Base-by-base conservation (phyloP, 1,140 invertebrate species). In the Drosophila nannoptera region DNA sequence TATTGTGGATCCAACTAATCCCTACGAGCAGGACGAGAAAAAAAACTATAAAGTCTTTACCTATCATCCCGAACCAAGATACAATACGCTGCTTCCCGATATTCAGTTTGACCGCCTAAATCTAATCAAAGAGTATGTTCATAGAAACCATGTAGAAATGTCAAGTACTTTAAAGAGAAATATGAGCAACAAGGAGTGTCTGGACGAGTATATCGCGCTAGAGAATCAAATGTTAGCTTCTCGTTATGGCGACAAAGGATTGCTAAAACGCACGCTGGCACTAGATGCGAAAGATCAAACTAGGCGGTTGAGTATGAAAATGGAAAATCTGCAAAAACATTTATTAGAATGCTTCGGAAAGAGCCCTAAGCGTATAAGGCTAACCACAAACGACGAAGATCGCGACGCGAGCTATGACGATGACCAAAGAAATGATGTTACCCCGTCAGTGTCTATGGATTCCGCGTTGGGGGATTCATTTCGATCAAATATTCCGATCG, bases 1-100 rank as follows among this genome's bases (percentile, higher is more conserved):
- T 2, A 81, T 89, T 5, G 56, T 87, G 9, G 88, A 89, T 59
- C 76, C 78, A 0, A 70, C 73, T 4, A 88, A 89, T 65, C 73
- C 87, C 2, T 64, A 69, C n/a, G 87, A 89, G 1, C 35, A 38
- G 9, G 88, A 89, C 38, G 78, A 87, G 5, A 89, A 89, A 56
- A 77, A 87, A 33, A 87, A 89, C 36, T 89, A 89, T 42, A 86
- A 88, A 48, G 12, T 89, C n/a, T 89, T 83, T 29, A 80, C 87
- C 2, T 86, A 89, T 35, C 78, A 87, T 56, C 69, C 84, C 0
- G 88, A 89, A 65, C 88, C 88, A 43, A 71, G 88, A 22, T 89
- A 89, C 22, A 89, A 89, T 42, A 89, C 88, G 0, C 71, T 88
- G 0, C 54, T 89, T 22, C 73, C 78, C 0, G 88, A 89, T 50